A percentile compares a stretch with the other conserved stretches of the same genome.
phyloP scores from a whole-genome alignment of 2,797 vertebrate genomes.

The Pseudomugil gertrudae region DNA sequence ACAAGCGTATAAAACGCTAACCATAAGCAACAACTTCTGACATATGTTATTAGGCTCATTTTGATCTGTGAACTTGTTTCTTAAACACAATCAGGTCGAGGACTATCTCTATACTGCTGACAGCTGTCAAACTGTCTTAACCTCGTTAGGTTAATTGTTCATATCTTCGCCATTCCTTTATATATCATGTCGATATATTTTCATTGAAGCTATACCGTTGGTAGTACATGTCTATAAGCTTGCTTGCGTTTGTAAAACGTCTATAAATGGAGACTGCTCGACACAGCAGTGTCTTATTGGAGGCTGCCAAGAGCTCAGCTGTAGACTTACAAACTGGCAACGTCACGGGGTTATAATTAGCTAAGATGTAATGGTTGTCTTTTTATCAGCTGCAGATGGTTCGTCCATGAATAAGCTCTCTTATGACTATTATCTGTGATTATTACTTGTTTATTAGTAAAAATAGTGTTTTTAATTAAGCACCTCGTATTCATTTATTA shows the following conservation, averaged over 20 bases:
- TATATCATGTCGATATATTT: neutral
- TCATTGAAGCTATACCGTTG: neutral
- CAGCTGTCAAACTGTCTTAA: conserved; percentile 78
- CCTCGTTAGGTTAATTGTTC: conserved; percentile 12
- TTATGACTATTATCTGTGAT: conserved; percentile 39
- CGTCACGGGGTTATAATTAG: conserved; percentile 86
- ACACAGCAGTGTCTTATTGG: conserved; percentile 50
- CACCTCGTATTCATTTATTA: neutral
- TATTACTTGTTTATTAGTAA: conserved; percentile 36
- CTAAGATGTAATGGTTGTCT: conserved; percentile 67
- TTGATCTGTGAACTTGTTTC: neutral
- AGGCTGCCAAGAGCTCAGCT: conserved; percentile 74
- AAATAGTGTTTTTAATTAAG: neutral
- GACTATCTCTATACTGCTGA: conserved; percentile 55
- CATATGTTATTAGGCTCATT: neutral
- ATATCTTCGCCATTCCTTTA: neutral
- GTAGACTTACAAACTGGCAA: conserved; percentile 71
- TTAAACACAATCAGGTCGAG: conserved; percentile 15
- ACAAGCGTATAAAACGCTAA: neutral
- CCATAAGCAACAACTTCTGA: neutral
- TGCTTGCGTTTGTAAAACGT: conserved; percentile 45
- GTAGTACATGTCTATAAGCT: conserved; percentile 35
- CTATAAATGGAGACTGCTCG: conserved; percentile 44
- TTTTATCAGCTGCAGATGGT: conserved; percentile 21
- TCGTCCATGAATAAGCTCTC: conserved; percentile 41